These are phyloP conservation scores for Unio pictorum DNA, from an alignment of 2,888 invertebrate genomes.

Conservation along the genomic window DNA sequence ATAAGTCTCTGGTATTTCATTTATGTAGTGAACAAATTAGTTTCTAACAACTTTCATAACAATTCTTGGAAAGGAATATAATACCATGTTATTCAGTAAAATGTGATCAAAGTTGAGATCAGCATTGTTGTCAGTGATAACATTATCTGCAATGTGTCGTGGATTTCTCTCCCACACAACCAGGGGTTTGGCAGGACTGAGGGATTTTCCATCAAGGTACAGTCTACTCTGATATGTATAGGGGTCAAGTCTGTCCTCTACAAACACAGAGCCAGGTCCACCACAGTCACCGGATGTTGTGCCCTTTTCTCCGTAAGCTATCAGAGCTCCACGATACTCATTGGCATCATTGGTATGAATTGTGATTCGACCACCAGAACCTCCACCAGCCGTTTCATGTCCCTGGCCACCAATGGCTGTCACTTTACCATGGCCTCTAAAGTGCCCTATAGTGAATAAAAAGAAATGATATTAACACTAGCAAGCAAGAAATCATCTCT, in stretches of 20 bases:
- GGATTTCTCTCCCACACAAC: slow-evolving; percentile 47
- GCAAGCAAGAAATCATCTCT: not conserved
- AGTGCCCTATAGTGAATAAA: slow-evolving; percentile 30
- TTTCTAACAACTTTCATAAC: not conserved
- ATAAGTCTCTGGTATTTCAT: too few species aligned
- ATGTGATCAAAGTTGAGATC: slow-evolving; percentile 54
- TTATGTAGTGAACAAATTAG: too few species aligned
- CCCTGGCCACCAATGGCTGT: slow-evolving; percentile 49
- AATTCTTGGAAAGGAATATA: not conserved
- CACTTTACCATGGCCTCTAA: slow-evolving; percentile 51
- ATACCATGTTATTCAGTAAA: slow-evolving; percentile 50
- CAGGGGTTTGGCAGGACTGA: slow-evolving; percentile 46
- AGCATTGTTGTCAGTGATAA: slow-evolving; percentile 36
- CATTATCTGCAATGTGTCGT: slow-evolving; percentile 23
- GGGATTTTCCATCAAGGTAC: slow-evolving; percentile 47
- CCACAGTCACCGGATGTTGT: slow-evolving; percentile 39
- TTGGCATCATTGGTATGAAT: slow-evolving; percentile 42
- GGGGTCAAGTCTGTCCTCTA: slow-evolving; percentile 41
- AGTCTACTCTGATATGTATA: slow-evolving; percentile 37
- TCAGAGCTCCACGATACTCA: slow-evolving; percentile 42
- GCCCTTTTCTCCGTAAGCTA: slow-evolving; percentile 42
- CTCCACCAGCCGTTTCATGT: slow-evolving; percentile 38
- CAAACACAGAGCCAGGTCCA: slow-evolving; percentile 56
- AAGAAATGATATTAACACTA: not conserved
- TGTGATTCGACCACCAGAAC: slow-evolving; percentile 54